Base-by-base conservation (phyloP, 2,113 vertebrate species). In the Tetrao urogallus region DNA sequence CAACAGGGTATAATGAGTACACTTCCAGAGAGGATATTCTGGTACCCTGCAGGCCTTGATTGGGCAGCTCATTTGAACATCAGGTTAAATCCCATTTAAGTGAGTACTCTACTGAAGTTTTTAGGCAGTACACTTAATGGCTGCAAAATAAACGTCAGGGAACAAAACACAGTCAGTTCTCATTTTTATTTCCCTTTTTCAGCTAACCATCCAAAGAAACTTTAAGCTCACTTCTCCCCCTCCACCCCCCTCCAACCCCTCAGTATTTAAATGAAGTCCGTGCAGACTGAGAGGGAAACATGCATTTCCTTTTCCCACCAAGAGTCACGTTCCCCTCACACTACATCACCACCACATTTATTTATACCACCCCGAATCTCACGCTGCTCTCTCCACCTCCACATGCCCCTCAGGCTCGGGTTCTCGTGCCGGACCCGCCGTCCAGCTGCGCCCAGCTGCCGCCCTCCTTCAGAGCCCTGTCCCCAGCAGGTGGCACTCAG, bases 401-500 rank as follows among this genome's bases (percentile, higher is more conserved):
- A 11, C 57, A 0, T 18, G 11, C 71, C 2, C 34, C 43, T 10
- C 1, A 32, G 21, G 52, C 24, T 3, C 56, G 9, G 24, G 12
- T 8, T 20, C 48, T 6, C 20, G 6, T 1, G 15, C 13, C 17
- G 27, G 19, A 6, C 3, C 7, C 10, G 19, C 80, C 7, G 2
- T 2, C 61, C 77, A 27, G 58, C 77, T 11, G 61, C 9, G 42
- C 13, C 27, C 27, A 4, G 34, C 28, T 43, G 64, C 30, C 48
- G 27, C 27, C 21, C 22, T 36, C 24, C 34, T 47, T 21, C 11
- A 45, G 19, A 38, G 28, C 34, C 21, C 15, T 13, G 4, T n/a
- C 21, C 21, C 97, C 98, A 95, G 96, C 40, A 98, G 98, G 96
- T 94, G 98, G 98, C 97, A 95, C 78, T 97, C 93, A 89, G 96